Conservation (phyloP, 2,888 invertebrate species). For the Ashinkailepas kermadecensis region DNA sequence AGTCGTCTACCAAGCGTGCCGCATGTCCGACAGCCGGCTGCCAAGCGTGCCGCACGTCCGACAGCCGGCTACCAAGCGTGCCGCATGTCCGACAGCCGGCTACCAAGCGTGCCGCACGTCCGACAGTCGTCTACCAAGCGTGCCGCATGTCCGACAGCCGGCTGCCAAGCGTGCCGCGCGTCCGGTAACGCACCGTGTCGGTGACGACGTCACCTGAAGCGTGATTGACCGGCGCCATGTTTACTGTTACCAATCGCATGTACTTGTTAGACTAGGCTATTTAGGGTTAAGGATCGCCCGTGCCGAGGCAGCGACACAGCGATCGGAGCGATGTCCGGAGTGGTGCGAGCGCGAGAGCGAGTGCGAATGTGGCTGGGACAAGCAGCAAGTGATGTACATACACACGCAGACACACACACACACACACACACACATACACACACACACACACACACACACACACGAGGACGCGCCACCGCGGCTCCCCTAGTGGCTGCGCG, state of each 20-base stretch:
- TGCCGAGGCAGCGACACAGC: not conserved
- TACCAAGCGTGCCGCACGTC: too few relatives aligned
- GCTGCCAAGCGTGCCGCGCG: not conserved
- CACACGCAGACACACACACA: too few relatives aligned
- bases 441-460: not conserved
- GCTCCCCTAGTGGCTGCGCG: not conserved
- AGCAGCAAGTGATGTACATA: not conserved
- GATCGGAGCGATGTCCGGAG: not conserved
- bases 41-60: too few relatives aligned
- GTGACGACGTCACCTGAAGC: not conserved
- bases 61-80: too few relatives aligned
- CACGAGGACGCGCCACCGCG: not conserved
- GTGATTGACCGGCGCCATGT: not conserved
- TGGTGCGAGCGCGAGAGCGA: not conserved
- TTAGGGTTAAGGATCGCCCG: not conserved
- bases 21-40: too few relatives aligned
- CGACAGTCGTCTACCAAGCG: too few relatives aligned
- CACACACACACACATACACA: not conserved
- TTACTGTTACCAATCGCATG: slow-evolving; percentile 4
- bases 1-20: too few relatives aligned
- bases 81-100: too few relatives aligned
- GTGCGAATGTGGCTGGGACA: not conserved
- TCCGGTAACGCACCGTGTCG: not conserved
- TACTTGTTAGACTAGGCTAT: slow-evolving; percentile 14
- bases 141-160: not conserved